Base-by-base conservation (phyloP, 2,797 vertebrate genomes). In the Sebastes taczanowskii region DNA sequence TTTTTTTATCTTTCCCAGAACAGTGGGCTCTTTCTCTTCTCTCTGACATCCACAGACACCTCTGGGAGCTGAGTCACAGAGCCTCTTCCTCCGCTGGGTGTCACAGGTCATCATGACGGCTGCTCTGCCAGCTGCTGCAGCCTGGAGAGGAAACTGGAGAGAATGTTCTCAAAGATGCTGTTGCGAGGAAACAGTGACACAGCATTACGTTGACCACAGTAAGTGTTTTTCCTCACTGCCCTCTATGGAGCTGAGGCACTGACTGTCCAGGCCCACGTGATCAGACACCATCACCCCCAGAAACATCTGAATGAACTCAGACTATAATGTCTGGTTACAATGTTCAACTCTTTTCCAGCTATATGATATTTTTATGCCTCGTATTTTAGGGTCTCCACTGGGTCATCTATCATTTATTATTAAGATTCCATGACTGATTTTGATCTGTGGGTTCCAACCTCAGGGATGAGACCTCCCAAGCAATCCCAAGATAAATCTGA, bases 31-130 rank as follows among this genome's bases (percentile, higher is more conserved):
- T 58, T 80, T 71, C 16, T 60, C 13, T 71, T 70, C 74, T 73
- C 64, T 6, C 79, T 74, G 35, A 82, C 87, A 74, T 88, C 80
- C 88, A 59, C 73, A 81, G 88, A 88, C 74, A 55, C 85, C 72
- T 67, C 70, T 73, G 87, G 83, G 89, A 90, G 65, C 89, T 93
- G 90, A 94, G 86, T 94, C 92, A 95, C 25, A 8, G 42, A 70
- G 85, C 73, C 58, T 74, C 64, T 71, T 86, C 63, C 82, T 84
- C 88, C 2, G 3, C 13, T 77, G 80, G 82, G 86, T 82, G 76
- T 89, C 85, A 71, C 18, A 55, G 86, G 81, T 91, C 88, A 84
- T 68, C 20, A 61, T 88, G 82, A 85, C 61, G 80, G 55, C 76
- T 72, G 69, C 59, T 71, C 69, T 77, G 76, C 78, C 92, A 91